Percentiles rank a stretch among this genome's conserved stretches.
phyloP scores from a whole-genome alignment of 2,797 vertebrate species.

The Sebastes cheni region DNA sequence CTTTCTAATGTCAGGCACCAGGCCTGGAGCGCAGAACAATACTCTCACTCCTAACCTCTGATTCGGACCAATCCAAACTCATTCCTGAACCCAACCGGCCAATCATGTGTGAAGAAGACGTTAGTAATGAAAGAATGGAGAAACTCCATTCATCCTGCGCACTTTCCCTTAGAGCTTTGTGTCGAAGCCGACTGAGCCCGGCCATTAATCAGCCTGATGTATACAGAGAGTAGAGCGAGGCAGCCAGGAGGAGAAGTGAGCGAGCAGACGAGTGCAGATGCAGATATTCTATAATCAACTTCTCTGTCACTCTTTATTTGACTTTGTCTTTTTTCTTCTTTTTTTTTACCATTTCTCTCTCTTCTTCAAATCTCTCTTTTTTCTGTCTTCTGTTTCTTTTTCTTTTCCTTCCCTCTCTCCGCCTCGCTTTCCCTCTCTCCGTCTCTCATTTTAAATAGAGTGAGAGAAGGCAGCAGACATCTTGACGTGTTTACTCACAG shows the following conservation, averaged over 20 bases:
- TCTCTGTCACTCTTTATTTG: neutral
- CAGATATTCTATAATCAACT: conserved; percentile 25
- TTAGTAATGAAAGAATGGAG: neutral
- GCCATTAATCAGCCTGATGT: conserved; percentile 26
- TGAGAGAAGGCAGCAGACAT: conserved; percentile 76
- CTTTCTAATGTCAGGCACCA: neutral
- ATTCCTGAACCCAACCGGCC: neutral
- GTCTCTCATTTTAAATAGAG: conserved; percentile 71
- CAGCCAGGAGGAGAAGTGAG: conserved; percentile 27
- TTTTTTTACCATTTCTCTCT: neutral
- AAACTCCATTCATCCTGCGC: neutral
- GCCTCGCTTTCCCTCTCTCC: neutral
- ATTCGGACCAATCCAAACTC: neutral
- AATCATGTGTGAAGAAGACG: neutral
- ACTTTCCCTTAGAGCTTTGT: conserved; percentile 21
- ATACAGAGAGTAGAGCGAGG: conserved; percentile 20
- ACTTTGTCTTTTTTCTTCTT: neutral
- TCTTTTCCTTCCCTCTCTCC: neutral
- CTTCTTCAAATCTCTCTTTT: neutral
- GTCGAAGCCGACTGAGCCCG: conserved; percentile 22
- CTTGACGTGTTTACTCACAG: conserved; percentile 61
- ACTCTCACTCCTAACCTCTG: neutral
- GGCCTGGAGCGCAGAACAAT: neutral
- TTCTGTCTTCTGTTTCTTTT: neutral
- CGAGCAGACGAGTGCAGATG: conserved; percentile 4